Evolutionary conservation across 2,888 invertebrate genomes (phyloP).

Genomic region (Drosophila meridiana): DNA sequence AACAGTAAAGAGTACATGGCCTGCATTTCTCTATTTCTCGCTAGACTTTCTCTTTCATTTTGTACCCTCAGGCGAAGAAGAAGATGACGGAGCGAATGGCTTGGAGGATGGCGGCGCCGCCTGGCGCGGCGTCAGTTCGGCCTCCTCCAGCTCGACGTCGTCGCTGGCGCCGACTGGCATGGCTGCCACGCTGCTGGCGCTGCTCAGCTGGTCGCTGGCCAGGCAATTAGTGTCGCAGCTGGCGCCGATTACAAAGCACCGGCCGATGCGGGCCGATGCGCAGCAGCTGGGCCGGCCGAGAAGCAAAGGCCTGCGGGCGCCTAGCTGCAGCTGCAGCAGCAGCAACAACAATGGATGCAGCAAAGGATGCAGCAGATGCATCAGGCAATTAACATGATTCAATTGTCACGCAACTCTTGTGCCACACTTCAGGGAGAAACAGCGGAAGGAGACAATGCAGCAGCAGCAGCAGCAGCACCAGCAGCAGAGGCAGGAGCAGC

Average conservation of each 20-base stretch:
- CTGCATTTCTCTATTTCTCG: constrained; percentile 75
- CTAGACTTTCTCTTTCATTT: constrained; percentile 83
- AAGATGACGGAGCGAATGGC: constrained; percentile 66
- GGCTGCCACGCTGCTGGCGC: constrained; percentile 58
- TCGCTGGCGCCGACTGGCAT: constrained; percentile 28
- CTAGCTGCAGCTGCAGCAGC: constrained; percentile 32
- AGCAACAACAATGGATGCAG: constrained; percentile 43
- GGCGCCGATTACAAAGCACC: constrained; percentile 50
- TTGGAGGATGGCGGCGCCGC: constrained; percentile 71
- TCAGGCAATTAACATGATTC: constrained; percentile 78
- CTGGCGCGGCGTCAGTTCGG: constrained; percentile 66
- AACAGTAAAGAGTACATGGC: constrained; percentile 51
- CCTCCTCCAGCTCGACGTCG: constrained; percentile 37
- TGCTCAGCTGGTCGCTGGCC: constrained; percentile 69
- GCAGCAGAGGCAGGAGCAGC: constrained; percentile 17
- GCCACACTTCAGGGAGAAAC: constrained; percentile 73
- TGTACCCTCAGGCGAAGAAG: constrained; percentile 82
- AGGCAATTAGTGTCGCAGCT: constrained; percentile 72
- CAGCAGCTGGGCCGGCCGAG: constrained; percentile 18
- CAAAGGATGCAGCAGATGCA: constrained; percentile 64
- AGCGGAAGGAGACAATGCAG: constrained; percentile 9
- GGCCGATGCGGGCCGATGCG: constrained; percentile 21
- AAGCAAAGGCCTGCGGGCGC: constrained; percentile 41
- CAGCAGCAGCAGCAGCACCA: constrained; percentile 27
- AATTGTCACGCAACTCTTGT: constrained; percentile 78